phyloP scores from a whole-genome alignment of 2,888 invertebrate species.

The Hecatera dysodea region DNA sequence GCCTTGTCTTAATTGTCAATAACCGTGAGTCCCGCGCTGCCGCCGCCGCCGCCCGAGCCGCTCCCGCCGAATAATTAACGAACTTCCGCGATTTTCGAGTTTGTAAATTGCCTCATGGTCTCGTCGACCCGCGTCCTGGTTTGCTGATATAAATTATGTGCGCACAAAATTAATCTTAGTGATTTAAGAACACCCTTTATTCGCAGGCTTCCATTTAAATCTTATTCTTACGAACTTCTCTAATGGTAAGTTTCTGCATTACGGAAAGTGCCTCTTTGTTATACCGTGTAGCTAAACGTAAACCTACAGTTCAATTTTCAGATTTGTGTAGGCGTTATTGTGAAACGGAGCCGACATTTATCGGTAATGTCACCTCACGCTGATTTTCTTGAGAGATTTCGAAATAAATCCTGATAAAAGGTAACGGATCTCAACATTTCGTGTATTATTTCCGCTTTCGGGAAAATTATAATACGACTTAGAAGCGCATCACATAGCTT shows the following conservation, averaged over 20 bases:
- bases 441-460: conserved; percentile 63
- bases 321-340: conserved; percentile 44
- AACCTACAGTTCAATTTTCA: conserved; percentile 10
- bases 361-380: conserved; percentile 60
- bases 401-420: conserved; percentile 65
- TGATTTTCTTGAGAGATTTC: conserved; percentile 57
- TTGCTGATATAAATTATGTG: conserved; percentile 89
- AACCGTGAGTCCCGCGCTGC: conserved; percentile 86
- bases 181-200: conserved; percentile 85
- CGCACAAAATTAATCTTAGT: conserved; percentile 88
- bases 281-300: background rate
- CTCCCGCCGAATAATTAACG: conserved; percentile 89
- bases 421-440: conserved; percentile 53
- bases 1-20: conserved; percentile 90
- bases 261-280: conserved; percentile 48
- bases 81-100: conserved; percentile 91
- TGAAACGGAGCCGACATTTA: conserved; percentile 52
- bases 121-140: conserved; percentile 88
- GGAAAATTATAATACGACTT: conserved; percentile 58
- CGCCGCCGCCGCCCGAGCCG: conserved; percentile 71
- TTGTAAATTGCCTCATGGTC: conserved; percentile 90
- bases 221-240: conserved; percentile 67
- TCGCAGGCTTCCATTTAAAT: conserved; percentile 74
- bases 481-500: conserved; percentile 9
- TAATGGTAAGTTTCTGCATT: conserved; percentile 63